Evolutionary conservation across 2,797 vertebrate species (phyloP).

Genomic region (Hypotaenidia okinawae): DNA sequence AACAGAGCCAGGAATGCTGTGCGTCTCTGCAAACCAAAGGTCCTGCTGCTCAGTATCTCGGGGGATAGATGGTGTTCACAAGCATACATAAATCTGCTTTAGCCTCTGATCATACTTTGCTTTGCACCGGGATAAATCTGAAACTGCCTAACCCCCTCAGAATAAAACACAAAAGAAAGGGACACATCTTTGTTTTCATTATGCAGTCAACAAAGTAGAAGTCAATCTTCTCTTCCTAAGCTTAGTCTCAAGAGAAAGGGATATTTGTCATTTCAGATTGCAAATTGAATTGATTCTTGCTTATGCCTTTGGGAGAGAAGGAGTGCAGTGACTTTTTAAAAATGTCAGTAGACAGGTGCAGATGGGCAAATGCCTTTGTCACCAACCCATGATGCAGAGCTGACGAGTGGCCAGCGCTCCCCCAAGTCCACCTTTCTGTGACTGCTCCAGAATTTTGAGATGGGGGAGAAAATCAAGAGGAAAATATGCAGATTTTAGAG

Average conservation of each 20-base stretch:
- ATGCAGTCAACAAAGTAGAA: background rate
- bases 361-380: background rate
- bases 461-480: background rate
- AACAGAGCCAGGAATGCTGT: background rate
- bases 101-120: background rate
- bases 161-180: background rate
- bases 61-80: background rate
- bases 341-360: background rate
- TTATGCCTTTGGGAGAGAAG: background rate
- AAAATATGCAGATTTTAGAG: background rate
- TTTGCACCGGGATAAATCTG: background rate
- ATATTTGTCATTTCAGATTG: background rate
- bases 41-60: fast-evolving
- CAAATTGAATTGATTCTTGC: background rate
- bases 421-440: background rate
- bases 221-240: background rate
- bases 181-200: background rate
- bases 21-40: background rate
- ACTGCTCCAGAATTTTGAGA: background rate
- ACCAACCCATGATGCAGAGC: background rate
- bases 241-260: background rate
- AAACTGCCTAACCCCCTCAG: background rate
- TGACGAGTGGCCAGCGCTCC: background rate
- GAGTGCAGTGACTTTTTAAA: constrained; percentile 9
- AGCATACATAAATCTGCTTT: background rate